Evolutionary conservation across 1,140 invertebrate species (phyloP), one percentile per base, ranked within the genome.

Genomic region (Wasmannia auropunctata): DNA sequence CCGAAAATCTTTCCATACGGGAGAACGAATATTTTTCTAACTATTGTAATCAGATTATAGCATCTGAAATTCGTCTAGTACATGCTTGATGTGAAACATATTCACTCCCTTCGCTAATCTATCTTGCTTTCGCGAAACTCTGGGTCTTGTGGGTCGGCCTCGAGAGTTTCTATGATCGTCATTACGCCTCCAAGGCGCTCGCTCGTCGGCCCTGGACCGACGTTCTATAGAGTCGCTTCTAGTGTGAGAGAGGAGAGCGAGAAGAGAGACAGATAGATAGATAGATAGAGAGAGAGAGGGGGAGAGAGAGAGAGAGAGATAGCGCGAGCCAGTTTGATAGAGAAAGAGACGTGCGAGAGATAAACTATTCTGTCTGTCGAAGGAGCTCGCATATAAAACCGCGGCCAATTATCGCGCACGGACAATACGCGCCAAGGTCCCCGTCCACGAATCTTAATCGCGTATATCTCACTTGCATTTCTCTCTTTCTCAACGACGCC

Each of bases 131-230:
- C 85, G 88, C 79, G 86, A 91, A 91, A 89, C 83, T 88, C 63
- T 58, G 83, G 31, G 28, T 74, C 85, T 83, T 85, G 89, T 84
- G 84, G 86, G 65, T 87, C 76, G 85, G 83, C 91, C 91, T 92
- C 91, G 91, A 90, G 72, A 91, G 88, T 92, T 92, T 92, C 91
- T 92, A 92, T 85, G 86, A 90, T 92, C 91, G 88, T 92, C 88
- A 92, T 92, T 92, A 89, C 86, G 88, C 86, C 87, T 93, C 88
- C 92, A 92, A 92, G 91, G 91, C 90, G 89, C 84, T 90, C 65
- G 91, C 87, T 75, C 4, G 91, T 93, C 88, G 92, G 90, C 92
- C 92, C 91, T 93, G 92, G 91, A 91, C 87, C 88, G 75, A 79
- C 77, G 67, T 72, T 86, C 72, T 70, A 28, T 70, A 70, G 46